A percentile compares a stretch with the other conserved stretches of the same genome.
Evolutionary conservation across 1,140 invertebrate species (phyloP).

Genomic region (Orchestia grillus): DNA sequence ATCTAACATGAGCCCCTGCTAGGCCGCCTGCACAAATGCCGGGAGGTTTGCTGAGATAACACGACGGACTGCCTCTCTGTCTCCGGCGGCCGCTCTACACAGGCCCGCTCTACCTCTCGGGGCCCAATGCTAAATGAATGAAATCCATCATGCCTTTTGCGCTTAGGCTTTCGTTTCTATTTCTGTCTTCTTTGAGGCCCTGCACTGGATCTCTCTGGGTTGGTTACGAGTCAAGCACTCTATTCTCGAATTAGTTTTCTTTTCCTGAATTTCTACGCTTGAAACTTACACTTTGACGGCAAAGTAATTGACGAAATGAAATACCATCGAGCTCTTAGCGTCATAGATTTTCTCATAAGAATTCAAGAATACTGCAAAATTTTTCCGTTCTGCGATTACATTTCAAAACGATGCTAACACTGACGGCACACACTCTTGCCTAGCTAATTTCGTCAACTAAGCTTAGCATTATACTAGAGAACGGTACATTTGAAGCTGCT

Average conservation of each 20-base stretch:
- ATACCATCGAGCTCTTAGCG: neutral
- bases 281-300: neutral
- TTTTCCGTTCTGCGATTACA: neutral
- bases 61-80: neutral
- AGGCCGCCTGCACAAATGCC: slow-evolving; percentile 28
- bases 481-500: too few relatives aligned
- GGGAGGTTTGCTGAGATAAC: slow-evolving; percentile 40
- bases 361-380: neutral
- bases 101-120: neutral
- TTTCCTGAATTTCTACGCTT: neutral
- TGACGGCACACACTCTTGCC: too few relatives aligned
- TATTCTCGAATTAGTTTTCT: neutral
- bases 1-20: slow-evolving; percentile 7
- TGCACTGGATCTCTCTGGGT: neutral
- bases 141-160: neutral
- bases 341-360: neutral
- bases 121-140: neutral
- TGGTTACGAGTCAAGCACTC: neutral
- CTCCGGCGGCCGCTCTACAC: neutral
- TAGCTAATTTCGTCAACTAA: too few relatives aligned
- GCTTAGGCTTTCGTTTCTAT: neutral
- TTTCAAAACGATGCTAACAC: too few relatives aligned
- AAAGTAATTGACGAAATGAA: neutral
- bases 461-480: too few relatives aligned
- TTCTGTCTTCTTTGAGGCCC: neutral